Percentiles rank a stretch among this genome's conserved stretches.
phyloP scores from a whole-genome alignment of 2,113 vertebrate species.

The Cercopithecus mona region DNA sequence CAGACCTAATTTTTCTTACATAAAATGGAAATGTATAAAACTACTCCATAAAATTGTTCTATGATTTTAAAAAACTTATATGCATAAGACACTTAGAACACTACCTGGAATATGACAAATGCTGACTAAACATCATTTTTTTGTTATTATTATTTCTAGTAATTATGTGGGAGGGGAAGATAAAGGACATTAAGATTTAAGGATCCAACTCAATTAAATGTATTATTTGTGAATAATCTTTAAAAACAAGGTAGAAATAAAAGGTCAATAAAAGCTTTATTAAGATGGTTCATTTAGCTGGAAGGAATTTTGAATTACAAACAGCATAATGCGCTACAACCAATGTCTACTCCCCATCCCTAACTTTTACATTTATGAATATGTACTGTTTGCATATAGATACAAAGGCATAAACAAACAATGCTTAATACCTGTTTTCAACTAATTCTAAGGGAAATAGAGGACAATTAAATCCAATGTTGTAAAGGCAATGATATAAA shows the following conservation, averaged over 20 bases:
- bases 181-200: background rate
- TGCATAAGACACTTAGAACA: background rate
- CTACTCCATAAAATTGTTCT: background rate
- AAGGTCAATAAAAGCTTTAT: background rate
- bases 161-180: background rate
- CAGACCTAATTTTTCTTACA: background rate
- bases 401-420: background rate
- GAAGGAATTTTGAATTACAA: background rate
- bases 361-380: background rate
- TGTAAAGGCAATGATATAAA: background rate
- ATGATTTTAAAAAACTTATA: background rate
- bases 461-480: background rate
- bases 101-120: background rate
- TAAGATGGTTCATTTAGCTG: background rate
- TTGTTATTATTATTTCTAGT: constrained; percentile 5
- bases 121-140: background rate
- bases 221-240: background rate
- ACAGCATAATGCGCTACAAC: background rate
- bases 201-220: background rate
- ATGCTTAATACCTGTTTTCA: background rate
- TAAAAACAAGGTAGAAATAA: constrained; percentile 15
- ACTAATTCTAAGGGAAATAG: background rate
- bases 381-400: background rate
- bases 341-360: background rate
- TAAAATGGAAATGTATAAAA: background rate